phyloP scores from a whole-genome alignment of 1,140 invertebrate genomes.

The Pseudobourletiella spinata region DNA sequence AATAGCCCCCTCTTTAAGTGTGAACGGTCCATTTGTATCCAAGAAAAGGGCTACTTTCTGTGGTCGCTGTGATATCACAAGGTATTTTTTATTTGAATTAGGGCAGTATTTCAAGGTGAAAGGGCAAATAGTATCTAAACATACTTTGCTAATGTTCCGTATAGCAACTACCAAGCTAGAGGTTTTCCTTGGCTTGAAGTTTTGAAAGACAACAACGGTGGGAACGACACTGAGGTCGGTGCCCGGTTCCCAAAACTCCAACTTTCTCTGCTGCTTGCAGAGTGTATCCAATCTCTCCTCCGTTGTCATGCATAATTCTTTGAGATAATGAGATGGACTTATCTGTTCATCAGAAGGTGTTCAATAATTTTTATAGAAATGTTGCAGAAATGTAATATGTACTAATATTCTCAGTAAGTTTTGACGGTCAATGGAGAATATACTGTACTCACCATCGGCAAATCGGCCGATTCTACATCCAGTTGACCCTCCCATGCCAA shows the following conservation, averaged over 20 bases:
- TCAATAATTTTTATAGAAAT: too few species aligned
- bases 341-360: too few species aligned
- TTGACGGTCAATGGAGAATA: too few species aligned
- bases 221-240: constrained; percentile 20
- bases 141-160: constrained; percentile 41
- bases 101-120: too few species aligned
- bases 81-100: too few species aligned
- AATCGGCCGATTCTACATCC: background rate
- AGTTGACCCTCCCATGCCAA: constrained; percentile 27
- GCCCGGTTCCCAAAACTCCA: constrained; percentile 5
- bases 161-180: constrained; percentile 39
- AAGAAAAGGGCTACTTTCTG: constrained; percentile 27
- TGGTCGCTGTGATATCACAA: too few species aligned
- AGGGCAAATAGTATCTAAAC: too few species aligned
- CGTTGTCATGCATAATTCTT: constrained; percentile 21
- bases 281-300: constrained; percentile 18
- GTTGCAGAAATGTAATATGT: too few species aligned
- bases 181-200: constrained; percentile 38
- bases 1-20: constrained; percentile 8
- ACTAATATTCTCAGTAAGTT: too few species aligned
- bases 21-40: constrained; percentile 25
- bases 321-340: constrained; percentile 24
- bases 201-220: constrained; percentile 37
- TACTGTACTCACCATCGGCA: constrained; percentile 27
- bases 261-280: constrained; percentile 18